phyloP scores from a whole-genome alignment of 2,888 invertebrate species.

The Euplagia quadripunctaria region DNA sequence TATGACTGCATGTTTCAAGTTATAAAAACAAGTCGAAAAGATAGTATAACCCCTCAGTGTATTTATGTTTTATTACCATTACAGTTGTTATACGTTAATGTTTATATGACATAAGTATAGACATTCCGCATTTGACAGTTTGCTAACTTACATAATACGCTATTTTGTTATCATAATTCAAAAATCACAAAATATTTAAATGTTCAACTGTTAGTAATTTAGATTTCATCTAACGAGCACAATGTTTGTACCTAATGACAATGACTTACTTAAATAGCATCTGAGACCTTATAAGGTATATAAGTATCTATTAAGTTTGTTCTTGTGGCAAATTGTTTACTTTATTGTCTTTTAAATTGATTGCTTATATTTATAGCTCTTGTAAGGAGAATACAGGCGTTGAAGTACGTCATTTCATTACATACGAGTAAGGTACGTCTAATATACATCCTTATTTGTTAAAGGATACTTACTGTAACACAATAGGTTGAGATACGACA shows the following conservation, averaged over 20 bases:
- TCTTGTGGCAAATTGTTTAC: slow-evolving; percentile 3
- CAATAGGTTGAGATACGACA: no score
- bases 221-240: slow-evolving; percentile 20
- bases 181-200: slow-evolving; percentile 5
- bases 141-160: background rate
- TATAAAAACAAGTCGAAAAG: no score
- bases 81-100: background rate
- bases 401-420: no score
- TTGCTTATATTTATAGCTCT: background rate
- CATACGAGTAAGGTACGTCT: no score
- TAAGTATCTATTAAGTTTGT: background rate
- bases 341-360: slow-evolving; percentile 10
- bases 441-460: no score
- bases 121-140: background rate
- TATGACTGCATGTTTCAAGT: no score
- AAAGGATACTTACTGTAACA: no score
- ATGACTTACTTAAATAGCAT: slow-evolving; percentile 14
- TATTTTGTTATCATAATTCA: background rate
- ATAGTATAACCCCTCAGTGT: no score
- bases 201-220: slow-evolving; percentile 12
- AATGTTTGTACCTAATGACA: slow-evolving; percentile 17
- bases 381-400: background rate
- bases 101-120: background rate
- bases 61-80: no score
- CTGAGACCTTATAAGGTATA: slow-evolving; percentile 6